Base-by-base conservation (phyloP, 2,113 vertebrate genomes). In the Arothron firmamentum region DNA sequence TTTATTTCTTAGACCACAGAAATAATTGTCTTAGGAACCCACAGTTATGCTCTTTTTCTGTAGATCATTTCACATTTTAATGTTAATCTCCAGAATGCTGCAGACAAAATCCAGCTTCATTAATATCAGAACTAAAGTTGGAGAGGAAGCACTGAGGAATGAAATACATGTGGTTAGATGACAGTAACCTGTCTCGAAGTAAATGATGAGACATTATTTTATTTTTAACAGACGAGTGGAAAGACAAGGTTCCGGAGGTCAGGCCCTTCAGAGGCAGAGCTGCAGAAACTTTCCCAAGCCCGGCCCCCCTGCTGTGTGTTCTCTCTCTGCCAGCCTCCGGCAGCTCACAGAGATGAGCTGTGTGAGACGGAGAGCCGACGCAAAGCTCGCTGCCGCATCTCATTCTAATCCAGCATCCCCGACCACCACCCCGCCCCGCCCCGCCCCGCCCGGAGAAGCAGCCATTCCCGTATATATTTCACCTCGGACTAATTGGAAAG, bases 271-370 rank as follows among this genome's bases (percentile, higher is more conserved):
- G 69, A 58, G 45, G 60, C 64, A 59, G 63, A 23, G 64, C 63
- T 57, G 76, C 69, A 65, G 69, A 56, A 72, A 63, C 70, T 82
- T 75, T 82, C 57, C 19, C 67, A 78, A 81, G 70, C 61, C 70
- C 69, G 77, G 67, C 79, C 76, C 64, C 64, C 81, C 77, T 25
- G 72, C 52, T 67, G 70, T 28, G 77, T 25, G n/a, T 53, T 74
- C 61, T 70, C 65, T 80, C 75, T 54, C 65, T 65, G 69, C 72
- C 82, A 70, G 76, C 72, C 74, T 78, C 72, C 79, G 72, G 76
- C 78, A 77, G 77, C 82, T 66, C 1, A 54, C 80, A 56, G 59
- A 70, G 76, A 83, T 75, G 79, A 84, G 81, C 73, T 75, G 74
- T 75, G 55, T 72, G 79, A 43, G 55, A 59, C 55, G 56, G 56